Evolutionary conservation across 2,113 vertebrate genomes (phyloP).

Genomic region (Sterrhoptilus dennistouni): DNA sequence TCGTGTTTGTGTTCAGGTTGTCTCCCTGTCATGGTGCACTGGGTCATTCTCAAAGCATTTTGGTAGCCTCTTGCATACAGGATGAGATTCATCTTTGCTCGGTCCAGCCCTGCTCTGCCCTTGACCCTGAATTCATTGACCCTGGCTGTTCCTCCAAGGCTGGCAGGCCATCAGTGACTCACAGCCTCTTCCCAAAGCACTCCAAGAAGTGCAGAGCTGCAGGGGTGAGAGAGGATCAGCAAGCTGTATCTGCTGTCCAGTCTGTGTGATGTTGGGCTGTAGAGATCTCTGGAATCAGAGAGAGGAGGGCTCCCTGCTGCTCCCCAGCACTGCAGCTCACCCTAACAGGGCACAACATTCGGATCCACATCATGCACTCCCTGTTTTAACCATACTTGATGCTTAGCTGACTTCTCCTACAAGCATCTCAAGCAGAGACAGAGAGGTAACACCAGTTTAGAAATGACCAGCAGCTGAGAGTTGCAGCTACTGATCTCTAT

Average conservation of each 20-base stretch:
- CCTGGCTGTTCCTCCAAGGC: neutral
- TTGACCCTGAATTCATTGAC: neutral
- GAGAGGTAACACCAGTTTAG: neutral
- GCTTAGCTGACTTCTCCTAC: neutral
- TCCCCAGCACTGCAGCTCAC: neutral
- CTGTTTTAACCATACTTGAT: neutral
- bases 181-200: neutral
- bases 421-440: fast-evolving
- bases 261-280: fast-evolving
- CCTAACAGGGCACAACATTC: fast-evolving
- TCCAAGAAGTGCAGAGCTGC: neutral
- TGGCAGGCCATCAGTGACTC: neutral
- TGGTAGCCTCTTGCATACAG: neutral
- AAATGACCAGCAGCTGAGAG: neutral
- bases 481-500: neutral
- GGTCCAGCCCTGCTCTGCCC: neutral
- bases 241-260: neutral
- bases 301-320: neutral
- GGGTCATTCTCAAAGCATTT: neutral
- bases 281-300: neutral
- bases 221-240: neutral
- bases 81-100: neutral
- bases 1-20: fast-evolving
- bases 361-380: fast-evolving
- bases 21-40: neutral